phyloP scores from a whole-genome alignment of 1,140 invertebrate genomes.

The Triops longicaudatus region DNA sequence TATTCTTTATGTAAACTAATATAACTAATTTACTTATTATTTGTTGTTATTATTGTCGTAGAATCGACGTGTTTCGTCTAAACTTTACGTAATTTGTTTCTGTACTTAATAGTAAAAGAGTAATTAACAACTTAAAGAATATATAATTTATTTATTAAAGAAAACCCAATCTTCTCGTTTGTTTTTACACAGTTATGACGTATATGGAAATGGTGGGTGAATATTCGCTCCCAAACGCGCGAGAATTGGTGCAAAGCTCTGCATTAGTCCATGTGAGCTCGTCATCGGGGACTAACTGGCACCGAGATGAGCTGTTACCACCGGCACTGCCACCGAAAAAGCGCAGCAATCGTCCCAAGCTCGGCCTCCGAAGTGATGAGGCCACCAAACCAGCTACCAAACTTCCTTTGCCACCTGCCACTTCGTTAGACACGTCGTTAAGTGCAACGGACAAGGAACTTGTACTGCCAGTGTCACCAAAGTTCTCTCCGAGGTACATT shows the following conservation, averaged over 20 bases:
- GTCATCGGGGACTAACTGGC: conserved; percentile 59
- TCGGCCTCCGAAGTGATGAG: background rate
- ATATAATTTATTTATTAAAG: no score
- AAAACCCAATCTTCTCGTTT: no score
- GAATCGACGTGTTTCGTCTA: no score
- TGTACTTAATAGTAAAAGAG: no score
- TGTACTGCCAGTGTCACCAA: background rate
- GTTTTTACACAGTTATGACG: conserved; percentile 58
- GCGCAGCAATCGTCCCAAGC: background rate
- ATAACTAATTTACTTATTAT: no score
- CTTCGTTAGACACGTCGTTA: conserved; percentile 26
- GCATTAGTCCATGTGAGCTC: conserved; percentile 71
- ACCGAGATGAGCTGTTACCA: conserved; percentile 50
- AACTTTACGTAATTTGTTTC: no score
- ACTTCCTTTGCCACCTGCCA: conserved; percentile 29
- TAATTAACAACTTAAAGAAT: no score
- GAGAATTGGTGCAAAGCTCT: conserved; percentile 61
- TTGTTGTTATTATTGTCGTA: no score
- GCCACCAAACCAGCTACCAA: background rate
- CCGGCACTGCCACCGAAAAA: background rate
- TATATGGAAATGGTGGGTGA: conserved; percentile 93
- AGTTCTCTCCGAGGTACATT: background rate
- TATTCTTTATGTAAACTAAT: no score
- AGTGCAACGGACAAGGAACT: background rate
- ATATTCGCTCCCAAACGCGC: conserved; percentile 56